Percentiles rank a stretch among this genome's conserved stretches.
Conservation (phyloP, 2,113 vertebrate genomes). For the Trichomycterus rosablanca region DNA sequence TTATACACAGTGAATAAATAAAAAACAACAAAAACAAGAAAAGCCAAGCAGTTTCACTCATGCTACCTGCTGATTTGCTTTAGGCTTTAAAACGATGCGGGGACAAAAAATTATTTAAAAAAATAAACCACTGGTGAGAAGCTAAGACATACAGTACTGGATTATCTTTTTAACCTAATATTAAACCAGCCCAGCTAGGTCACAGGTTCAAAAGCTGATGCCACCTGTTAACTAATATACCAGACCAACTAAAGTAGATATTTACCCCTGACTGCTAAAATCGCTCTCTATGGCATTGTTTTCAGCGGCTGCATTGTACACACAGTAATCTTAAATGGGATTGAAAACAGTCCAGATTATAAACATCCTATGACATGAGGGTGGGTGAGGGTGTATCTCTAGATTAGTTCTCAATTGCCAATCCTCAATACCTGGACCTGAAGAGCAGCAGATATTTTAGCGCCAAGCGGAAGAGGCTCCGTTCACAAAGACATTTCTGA, state of each 20-base stretch:
- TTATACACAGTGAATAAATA: slow-evolving; percentile 67
- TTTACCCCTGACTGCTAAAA: slow-evolving; percentile 19
- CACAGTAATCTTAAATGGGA: slow-evolving; percentile 33
- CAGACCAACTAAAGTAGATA: slow-evolving; percentile 24
- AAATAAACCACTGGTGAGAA: slow-evolving; percentile 21
- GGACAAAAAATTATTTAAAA: slow-evolving; percentile 4
- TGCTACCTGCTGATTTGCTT: slow-evolving; percentile 51
- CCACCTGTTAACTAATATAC: slow-evolving; percentile 32
- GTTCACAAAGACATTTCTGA: no score
- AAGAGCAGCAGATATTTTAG: no score
- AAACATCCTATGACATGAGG: slow-evolving; percentile 22
- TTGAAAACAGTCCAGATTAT: slow-evolving; percentile 45
- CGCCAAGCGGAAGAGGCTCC: no score
- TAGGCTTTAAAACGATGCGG: slow-evolving; percentile 11
- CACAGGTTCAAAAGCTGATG: slow-evolving; percentile 51
- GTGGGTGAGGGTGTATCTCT: no score
- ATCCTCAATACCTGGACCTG: background rate
- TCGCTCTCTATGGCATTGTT: slow-evolving; percentile 38
- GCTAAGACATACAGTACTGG: slow-evolving; percentile 40
- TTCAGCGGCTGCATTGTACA: slow-evolving; percentile 28
- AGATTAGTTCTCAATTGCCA: slow-evolving; percentile 10
- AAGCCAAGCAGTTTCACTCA: slow-evolving; percentile 49
- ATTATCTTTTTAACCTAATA: slow-evolving; percentile 21
- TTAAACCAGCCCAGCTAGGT: slow-evolving; percentile 51
- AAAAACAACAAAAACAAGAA: slow-evolving; percentile 39